Base-by-base conservation (phyloP, 92 coral and sea anemone genomes). In the Plumapathes pennacea region DNA sequence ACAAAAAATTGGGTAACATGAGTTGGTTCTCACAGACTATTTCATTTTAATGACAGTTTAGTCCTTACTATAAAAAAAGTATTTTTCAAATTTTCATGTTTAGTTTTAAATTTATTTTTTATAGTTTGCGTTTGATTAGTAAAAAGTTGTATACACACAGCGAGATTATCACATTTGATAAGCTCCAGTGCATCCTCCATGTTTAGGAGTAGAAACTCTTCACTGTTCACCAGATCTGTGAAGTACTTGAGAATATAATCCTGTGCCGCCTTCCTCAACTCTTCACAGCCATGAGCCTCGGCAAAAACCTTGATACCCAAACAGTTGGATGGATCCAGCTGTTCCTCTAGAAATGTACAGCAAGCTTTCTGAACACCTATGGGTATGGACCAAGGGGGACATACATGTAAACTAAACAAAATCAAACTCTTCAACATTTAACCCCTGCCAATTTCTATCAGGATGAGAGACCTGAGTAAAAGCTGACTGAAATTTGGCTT, bases 331-430 rank as follows among this genome's bases (percentile, higher is more conserved):
- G 98, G 94, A 55, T 92, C 94, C 10, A 92, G 81, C 54, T 88
- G 98, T 34, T 69, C 78, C 36, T 88, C 91, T 31, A 92, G 74
- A 40, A 92, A 92, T 34, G 80, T 84, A 71, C 96, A 88, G 40
- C 98, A 92, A 3, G 98, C 98, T 44, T 77, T 92, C 72, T 92
- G 89, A 25, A 89, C 96, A 54, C 96, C 98, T 92, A 44, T 8
- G 21, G 27, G n/a, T n/a, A n/a, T n/a, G n/a, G n/a, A n/a, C n/a
- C n/a, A n/a, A n/a, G n/a, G n/a, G n/a, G n/a, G n/a, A n/a, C n/a
- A n/a, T n/a, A n/a, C n/a, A n/a, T n/a, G n/a, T n/a, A n/a, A n/a
- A n/a, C n/a, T n/a, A n/a, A n/a, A n/a, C n/a, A n/a, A n/a, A n/a
- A n/a, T n/a, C n/a, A n/a, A n/a, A n/a, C n/a, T n/a, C n/a, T n/a